These are phyloP conservation scores for Ceyx melanurus DNA, from an alignment of 2,113 vertebrate species.

Conservation along the genomic window DNA sequence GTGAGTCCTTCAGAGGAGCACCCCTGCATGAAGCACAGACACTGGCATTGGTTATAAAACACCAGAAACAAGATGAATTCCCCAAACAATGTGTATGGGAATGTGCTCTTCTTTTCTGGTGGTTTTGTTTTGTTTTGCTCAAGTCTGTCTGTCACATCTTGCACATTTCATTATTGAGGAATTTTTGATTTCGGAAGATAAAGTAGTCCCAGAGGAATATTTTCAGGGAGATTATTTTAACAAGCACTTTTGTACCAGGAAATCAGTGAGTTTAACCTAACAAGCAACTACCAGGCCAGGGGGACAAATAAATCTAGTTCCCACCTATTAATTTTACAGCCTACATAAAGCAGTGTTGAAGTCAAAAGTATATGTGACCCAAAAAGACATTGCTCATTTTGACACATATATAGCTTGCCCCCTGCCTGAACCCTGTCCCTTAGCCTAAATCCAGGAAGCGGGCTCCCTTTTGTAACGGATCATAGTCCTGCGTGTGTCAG, in stretches of 20 bases:
- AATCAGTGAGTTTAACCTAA: constrained; percentile 91
- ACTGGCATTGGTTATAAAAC: not conserved
- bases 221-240: constrained; percentile 79
- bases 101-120: not conserved
- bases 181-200: constrained; percentile 16
- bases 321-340: constrained; percentile 84
- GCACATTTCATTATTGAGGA: not conserved
- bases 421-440: constrained; percentile 79
- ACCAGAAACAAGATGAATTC: not conserved
- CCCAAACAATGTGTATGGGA: not conserved
- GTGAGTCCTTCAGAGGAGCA: not conserved
- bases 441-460: constrained; percentile 71
- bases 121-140: not conserved
- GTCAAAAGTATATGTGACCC: constrained; percentile 80
- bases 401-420: constrained; percentile 79
- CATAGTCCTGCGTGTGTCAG: constrained; percentile 21
- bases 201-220: constrained; percentile 51
- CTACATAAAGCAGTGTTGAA: constrained; percentile 79
- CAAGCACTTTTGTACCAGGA: constrained; percentile 86
- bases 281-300: constrained; percentile 80
- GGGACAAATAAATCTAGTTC: constrained; percentile 87
- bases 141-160: not conserved
- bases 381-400: constrained; percentile 79
- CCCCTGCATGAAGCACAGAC: not conserved
- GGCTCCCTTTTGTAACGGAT: constrained; percentile 61